These are phyloP conservation scores for Bradypus variegatus DNA, from an alignment of 2,797 vertebrate genomes.

Conservation along the genomic window DNA sequence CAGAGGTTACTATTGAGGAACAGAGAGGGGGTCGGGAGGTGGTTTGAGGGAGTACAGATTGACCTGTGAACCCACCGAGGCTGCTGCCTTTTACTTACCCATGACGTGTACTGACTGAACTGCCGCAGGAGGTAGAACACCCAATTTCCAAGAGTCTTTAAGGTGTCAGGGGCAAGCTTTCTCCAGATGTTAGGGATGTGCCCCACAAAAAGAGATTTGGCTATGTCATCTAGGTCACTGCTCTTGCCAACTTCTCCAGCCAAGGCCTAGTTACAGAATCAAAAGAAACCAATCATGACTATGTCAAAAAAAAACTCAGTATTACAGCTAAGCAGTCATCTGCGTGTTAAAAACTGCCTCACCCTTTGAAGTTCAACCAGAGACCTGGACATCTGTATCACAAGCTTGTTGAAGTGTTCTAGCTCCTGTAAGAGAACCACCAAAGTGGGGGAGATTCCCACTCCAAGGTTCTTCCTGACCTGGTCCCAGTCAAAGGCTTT, in stretches of 20 bases:
- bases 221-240: slow-evolving; percentile 90
- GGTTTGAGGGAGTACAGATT: background rate
- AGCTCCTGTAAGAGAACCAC: slow-evolving; percentile 95
- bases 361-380: slow-evolving; percentile 89
- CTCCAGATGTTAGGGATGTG: slow-evolving; percentile 92
- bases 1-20: background rate
- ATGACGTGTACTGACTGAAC: slow-evolving; percentile 84
- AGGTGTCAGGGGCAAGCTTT: slow-evolving; percentile 89
- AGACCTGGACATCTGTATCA: slow-evolving; percentile 81
- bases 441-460: slow-evolving; percentile 79
- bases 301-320: background rate
- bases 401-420: slow-evolving; percentile 89
- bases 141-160: slow-evolving; percentile 94
- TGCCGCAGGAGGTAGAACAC: slow-evolving; percentile 89
- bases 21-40: rapidly evolving
- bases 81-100: slow-evolving; percentile 76
- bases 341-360: slow-evolving; percentile 53
- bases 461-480: slow-evolving; percentile 80
- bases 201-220: slow-evolving; percentile 87
- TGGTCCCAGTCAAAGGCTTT: slow-evolving; percentile 83
- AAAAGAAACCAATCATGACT: background rate
- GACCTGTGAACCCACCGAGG: rapidly evolving
- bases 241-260: slow-evolving; percentile 97
- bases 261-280: slow-evolving; percentile 78
- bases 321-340: rapidly evolving